Evolutionary conservation across 2,888 invertebrate species (phyloP), one percentile per base, ranked within the genome.

Genomic region (Aporophyla nigra): DNA sequence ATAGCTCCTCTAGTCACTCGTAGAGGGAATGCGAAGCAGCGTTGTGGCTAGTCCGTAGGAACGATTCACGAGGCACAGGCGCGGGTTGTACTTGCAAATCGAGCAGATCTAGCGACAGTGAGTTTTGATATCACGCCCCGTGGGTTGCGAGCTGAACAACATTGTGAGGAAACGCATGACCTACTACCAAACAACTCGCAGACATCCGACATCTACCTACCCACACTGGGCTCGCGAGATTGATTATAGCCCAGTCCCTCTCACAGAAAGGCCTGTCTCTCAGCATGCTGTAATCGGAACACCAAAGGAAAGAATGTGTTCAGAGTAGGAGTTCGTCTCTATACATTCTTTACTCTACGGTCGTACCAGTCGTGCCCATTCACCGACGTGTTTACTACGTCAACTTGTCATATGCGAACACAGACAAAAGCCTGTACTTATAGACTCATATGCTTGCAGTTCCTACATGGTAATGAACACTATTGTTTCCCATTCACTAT

Each of bases 401-500:
- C 68, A 59, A 66, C 65, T 76, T 69, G 69, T 80, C 80, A 72
- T 63, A 80, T 24, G 65, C 73, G 66, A 72, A 53, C 71, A 73
- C 53, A 62, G 63, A 80, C 80, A 83, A 83, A 63, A 71, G 27
- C 67, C 27, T 9, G 65, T 74, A 68, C 46, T 56, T 21, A 27
- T n/a, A 65, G n/a, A 58, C 16, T 58, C 58, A 27, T 27, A 16
- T 27, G 58, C 58, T 58, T 58, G 21, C 59, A 40, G 21, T 59
- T 33, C 33, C 2, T 73, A 85, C 67, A 78, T 77, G 68, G 78
- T 74, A 79, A 79, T 80, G 71, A 71, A 76, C 65, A 68, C 85
- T 74, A 89, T 89, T 89, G 89, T 89, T 83, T 71, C 63, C n/a
- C 65, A 76, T 78, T 71, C 84, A 85, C 72, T 66, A 78, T 72